Conservation (phyloP, 2,888 invertebrate genomes). For the Chydorus sphaericus region DNA sequence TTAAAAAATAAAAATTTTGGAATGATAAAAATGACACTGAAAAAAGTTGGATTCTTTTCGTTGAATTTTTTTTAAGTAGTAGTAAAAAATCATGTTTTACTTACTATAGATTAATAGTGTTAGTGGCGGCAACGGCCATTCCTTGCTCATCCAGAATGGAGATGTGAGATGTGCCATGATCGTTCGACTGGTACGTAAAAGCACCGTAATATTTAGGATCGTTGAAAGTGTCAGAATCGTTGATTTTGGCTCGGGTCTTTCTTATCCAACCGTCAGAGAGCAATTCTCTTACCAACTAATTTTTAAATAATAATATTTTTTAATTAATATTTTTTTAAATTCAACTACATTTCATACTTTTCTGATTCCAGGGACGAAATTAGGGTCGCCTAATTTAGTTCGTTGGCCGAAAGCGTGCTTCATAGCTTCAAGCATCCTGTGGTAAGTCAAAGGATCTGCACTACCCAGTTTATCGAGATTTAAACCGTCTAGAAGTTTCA, state of each 20-base stretch:
- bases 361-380: conserved; percentile 38
- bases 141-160: conserved; percentile 70
- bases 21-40: too few relatives aligned
- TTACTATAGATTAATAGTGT: conserved; percentile 73
- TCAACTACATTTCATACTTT: too few relatives aligned
- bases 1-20: conserved; percentile 17
- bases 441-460: conserved; percentile 42
- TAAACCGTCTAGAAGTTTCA: conserved; percentile 48
- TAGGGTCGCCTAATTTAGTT: conserved; percentile 66
- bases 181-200: conserved; percentile 41
- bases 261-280: conserved; percentile 44
- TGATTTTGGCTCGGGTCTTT: conserved; percentile 42
- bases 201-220: conserved; percentile 59
- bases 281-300: conserved; percentile 48
- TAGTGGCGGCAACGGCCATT: conserved; percentile 82
- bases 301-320: too few relatives aligned
- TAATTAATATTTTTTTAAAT: background rate
- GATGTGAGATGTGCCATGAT: conserved; percentile 77
- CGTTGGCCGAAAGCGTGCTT: conserved; percentile 82
- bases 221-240: conserved; percentile 46
- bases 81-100: too few relatives aligned
- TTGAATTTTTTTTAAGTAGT: too few relatives aligned
- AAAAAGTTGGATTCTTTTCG: too few relatives aligned
- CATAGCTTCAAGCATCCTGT: conserved; percentile 71
- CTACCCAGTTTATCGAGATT: background rate